A percentile compares a stretch with the other conserved stretches of the same genome.
Conservation (phyloP, 2,797 vertebrate species). For the Melopsittacus undulatus region DNA sequence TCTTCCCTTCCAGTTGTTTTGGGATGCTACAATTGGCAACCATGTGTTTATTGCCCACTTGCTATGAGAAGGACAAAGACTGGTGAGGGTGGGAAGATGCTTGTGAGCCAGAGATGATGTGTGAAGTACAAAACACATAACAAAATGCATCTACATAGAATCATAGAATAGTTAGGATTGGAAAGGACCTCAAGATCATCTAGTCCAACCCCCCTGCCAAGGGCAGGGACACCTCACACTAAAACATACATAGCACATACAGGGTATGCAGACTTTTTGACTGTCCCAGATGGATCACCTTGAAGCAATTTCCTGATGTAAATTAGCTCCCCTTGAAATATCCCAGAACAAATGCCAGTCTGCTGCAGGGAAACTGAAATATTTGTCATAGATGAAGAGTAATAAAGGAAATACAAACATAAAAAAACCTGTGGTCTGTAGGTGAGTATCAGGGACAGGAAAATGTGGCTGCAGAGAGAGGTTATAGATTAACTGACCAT, state of each 20-base stretch:
- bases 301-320: slow-evolving; percentile 42
- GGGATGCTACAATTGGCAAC: background rate
- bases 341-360: background rate
- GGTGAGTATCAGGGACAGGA: background rate
- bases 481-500: background rate
- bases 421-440: background rate
- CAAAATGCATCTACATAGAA: background rate
- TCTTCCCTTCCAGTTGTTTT: background rate
- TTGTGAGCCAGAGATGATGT: background rate
- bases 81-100: background rate
- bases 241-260: background rate
- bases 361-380: slow-evolving; percentile 11
- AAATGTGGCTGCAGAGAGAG: background rate
- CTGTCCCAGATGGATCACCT: background rate
- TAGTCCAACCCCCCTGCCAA: too few species aligned
- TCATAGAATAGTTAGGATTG: too few species aligned
- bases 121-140: background rate
- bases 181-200: too few species aligned
- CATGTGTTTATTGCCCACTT: background rate
- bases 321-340: slow-evolving; percentile 28
- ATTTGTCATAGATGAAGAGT: background rate
- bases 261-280: background rate
- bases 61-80: background rate
- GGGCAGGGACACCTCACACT: too few species aligned
- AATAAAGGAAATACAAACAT: background rate